Conservation (phyloP, 1,140 invertebrate species). For the Drosophila rufa region DNA sequence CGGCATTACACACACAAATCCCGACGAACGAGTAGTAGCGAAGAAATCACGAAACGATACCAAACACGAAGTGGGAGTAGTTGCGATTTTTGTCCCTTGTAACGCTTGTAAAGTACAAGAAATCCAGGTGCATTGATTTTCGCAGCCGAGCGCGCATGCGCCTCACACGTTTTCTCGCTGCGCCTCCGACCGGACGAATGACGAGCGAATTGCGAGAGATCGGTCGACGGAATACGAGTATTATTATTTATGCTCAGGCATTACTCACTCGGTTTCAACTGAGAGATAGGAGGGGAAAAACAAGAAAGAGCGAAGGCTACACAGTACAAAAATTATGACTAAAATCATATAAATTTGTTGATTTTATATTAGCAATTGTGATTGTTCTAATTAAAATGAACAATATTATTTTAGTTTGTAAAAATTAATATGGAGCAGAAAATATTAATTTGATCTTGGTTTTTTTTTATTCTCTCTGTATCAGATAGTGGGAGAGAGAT, state of each 20-base stretch:
- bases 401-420: too few species aligned
- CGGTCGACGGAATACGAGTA: conserved; percentile 8
- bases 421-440: too few species aligned
- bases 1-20: conserved; percentile 7
- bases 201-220: conserved; percentile 25
- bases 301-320: background rate
- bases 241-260: conserved; percentile 19
- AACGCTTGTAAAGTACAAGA: conserved; percentile 5
- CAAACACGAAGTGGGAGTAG: conserved; percentile 33
- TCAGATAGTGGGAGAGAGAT: conserved; percentile 7
- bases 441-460: too few species aligned
- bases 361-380: too few species aligned
- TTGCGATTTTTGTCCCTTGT: conserved; percentile 15
- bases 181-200: conserved; percentile 66
- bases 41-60: conserved; percentile 26
- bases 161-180: conserved; percentile 68
- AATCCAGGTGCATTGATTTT: conserved; percentile 38
- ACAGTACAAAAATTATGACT: background rate
- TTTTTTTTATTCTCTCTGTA: background rate
- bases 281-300: conserved; percentile 2
- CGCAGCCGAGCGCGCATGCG: conserved; percentile 74
- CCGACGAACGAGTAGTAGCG: background rate
- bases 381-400: too few species aligned
- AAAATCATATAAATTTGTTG: too few species aligned
- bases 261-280: conserved; percentile 25